Base-by-base conservation (phyloP, 2,888 invertebrate species). In the Sarcophaga carnaria region DNA sequence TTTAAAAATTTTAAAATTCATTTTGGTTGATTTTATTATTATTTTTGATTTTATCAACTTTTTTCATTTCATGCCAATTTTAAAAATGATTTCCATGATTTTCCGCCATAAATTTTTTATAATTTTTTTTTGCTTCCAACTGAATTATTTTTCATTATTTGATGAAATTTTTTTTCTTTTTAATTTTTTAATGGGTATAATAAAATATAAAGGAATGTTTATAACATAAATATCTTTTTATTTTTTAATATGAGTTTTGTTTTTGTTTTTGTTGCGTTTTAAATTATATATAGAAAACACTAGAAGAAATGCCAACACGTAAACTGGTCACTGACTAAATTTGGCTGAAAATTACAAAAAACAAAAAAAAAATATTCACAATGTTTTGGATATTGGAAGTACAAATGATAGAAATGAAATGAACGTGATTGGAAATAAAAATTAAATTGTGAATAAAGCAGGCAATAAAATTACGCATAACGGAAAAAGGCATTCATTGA, bases 311-410 rank as follows among this genome's bases (percentile, higher is more conserved):
- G n/a, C 74, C 80, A 72, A 70, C 87, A 87, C 87, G 84, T 87
- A 87, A 83, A 84, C 25, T 87, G 84, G 87, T 82, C 87, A 79
- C 79, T 84, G 59, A 72, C 87, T 87, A 82, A 84, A 82, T 87
- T 84, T 87, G 84, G 81, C 67, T 20, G 78, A 80, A 85, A 54
- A 71, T 37, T 63, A 69, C 47, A 77, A 71, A 66, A 71, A 79
- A 67, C 77, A 86, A 83, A 66, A 49, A 49, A 49, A 66, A 71
- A 76, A 69, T 74, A 86, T 80, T 54, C 71, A 49, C 14, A 10
- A 60, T 45, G 37, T 5, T 71, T 66, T 49, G 27, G 59, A 60
- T 81, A 79, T 76, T 76, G 54, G 60, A 83, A 78, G 72, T 45
- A 22, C 22, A 74, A 74, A 72, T 86, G 66, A 27, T 69, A 47